Base-by-base conservation (phyloP, 2,888 invertebrate species). In the Scaptomyza parva region DNA sequence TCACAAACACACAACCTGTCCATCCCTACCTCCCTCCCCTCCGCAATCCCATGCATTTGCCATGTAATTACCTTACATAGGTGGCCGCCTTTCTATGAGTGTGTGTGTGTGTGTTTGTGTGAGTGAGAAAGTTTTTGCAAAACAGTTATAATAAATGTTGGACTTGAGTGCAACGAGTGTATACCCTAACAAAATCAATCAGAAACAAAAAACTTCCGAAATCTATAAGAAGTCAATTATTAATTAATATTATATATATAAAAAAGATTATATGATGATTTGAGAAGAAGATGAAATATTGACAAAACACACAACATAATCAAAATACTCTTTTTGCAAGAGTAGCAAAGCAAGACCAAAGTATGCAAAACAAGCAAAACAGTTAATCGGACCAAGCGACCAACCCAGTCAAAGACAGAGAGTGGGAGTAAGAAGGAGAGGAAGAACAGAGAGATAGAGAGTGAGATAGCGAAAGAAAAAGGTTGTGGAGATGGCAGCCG, bases 21-120 rank as follows among this genome's bases (percentile, higher is more conserved):
- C 4, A 17, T 4, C 68, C 60, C 52, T 71, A 63, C 12, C 30
- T 30, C n/a, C n/a, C n/a, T n/a, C n/a, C n/a, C n/a, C n/a, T n/a
- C n/a, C n/a, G n/a, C n/a, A n/a, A n/a, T n/a, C n/a, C n/a, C n/a
- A n/a, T n/a, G 47, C 72, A 76, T 87, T 85, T 78, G 70, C 69
- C 58, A 70, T 69, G 74, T 82, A 87, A 83, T 83, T 87, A 87
- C 79, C 71, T 65, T 45, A 33, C 53, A 70, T 58, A 68, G 62
- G 65, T 78, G 61, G 37, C 35, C 40, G n/a, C 58, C 54, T 26
- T 30, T n/a, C 17, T 58, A 18, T 18, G 40, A 14, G 22, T 37
- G 18, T 53, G 57, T 54, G 47, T 61, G 33, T 35, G 48, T 48
- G 30, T 45, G 53, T 57, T 9, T 33, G 18, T 43, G 58, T 58